Evolutionary conservation across 2,888 invertebrate species (phyloP).

Genomic region (Anodontia alba): DNA sequence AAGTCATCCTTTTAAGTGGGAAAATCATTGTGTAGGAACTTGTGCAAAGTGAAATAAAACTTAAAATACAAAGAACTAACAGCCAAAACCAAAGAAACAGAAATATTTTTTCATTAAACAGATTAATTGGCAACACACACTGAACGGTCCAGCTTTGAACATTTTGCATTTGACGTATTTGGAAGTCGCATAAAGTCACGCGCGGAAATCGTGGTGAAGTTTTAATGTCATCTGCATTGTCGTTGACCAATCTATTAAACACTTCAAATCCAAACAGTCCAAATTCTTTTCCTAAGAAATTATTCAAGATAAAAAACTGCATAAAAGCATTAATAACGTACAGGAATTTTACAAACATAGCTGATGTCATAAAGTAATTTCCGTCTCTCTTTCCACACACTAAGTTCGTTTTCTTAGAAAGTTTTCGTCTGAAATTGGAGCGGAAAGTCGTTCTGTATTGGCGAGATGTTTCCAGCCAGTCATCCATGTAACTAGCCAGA

Average conservation of each 20-base stretch:
- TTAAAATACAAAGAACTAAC: constrained; percentile 70
- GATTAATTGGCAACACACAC: constrained; percentile 79
- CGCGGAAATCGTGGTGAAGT: constrained; percentile 77
- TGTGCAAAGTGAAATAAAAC: constrained; percentile 65
- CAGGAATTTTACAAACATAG: constrained; percentile 76
- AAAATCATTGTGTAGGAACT: constrained; percentile 75
- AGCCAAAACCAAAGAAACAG: constrained; percentile 82
- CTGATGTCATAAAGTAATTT: constrained; percentile 78
- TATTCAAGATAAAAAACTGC: constrained; percentile 80
- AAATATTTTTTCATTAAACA: constrained; percentile 82
- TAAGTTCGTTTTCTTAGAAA: constrained; percentile 72
- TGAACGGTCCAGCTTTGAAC: constrained; percentile 80
- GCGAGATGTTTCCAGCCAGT: constrained; percentile 70
- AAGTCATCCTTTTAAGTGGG: constrained; percentile 70
- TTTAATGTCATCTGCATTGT: constrained; percentile 65
- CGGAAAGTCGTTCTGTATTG: constrained; percentile 65
- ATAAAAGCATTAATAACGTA: constrained; percentile 78
- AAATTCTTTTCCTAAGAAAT: constrained; percentile 76
- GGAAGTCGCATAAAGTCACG: constrained; percentile 80
- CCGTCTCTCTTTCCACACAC: constrained; percentile 78
- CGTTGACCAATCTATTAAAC: constrained; percentile 61
- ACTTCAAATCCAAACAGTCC: constrained; percentile 78
- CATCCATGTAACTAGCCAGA: constrained; percentile 71
- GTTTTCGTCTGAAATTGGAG: constrained; percentile 63
- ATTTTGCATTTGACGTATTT: constrained; percentile 78